Evolutionary conservation across 1,140 invertebrate genomes (phyloP), one percentile per base, ranked within the genome.

Genomic region (Aradophagus sp.): DNA sequence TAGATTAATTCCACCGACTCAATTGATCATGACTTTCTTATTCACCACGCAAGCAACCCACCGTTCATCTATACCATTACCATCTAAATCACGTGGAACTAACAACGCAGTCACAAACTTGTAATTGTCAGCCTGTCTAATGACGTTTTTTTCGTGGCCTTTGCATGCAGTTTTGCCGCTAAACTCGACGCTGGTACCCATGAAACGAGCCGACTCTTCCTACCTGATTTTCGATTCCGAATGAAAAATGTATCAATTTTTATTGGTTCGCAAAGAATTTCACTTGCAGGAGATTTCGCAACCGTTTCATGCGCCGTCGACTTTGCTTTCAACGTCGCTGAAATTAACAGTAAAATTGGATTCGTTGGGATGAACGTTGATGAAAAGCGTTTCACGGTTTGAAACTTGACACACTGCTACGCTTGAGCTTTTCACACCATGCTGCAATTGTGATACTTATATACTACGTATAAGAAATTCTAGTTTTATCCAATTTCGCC

Each of bases 391-490:
- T 62, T 31, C 26, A 48, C 20, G 44, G 56, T 62, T 58, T 62
- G 31, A 41, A 62, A 56, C 29, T 56, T 50, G 39, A 29, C 48
- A 19, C 45, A 17, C 1, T 20, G 42, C 38, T 52, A 36, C 27
- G 53, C 58, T 52, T 56, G 20, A 50, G 50, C 58, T 69, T 69
- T 58, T 19, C 41, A 50, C 38, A 50, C 42, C 41, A 56, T 62
- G 56, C 48, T 67, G 39, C 39, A 67, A 59, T 67, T 66, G 63
- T 67, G 53, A 59, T 58, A 67, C 59, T 45, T 32, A 39, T 48
- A 45, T n/a, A n/a, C n/a, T n/a, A n/a, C n/a, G n/a, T n/a, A n/a
- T n/a, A n/a, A 39, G 19, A 61, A 26, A 15, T 41, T 32, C 31
- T 20, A 29, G 19, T 59, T 44, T 44, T 42, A 7, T 56, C 10